A percentile compares a stretch with the other conserved stretches of the same genome.
phyloP scores from a whole-genome alignment of 2,113 vertebrate species.

The Vulpes ferrilata region DNA sequence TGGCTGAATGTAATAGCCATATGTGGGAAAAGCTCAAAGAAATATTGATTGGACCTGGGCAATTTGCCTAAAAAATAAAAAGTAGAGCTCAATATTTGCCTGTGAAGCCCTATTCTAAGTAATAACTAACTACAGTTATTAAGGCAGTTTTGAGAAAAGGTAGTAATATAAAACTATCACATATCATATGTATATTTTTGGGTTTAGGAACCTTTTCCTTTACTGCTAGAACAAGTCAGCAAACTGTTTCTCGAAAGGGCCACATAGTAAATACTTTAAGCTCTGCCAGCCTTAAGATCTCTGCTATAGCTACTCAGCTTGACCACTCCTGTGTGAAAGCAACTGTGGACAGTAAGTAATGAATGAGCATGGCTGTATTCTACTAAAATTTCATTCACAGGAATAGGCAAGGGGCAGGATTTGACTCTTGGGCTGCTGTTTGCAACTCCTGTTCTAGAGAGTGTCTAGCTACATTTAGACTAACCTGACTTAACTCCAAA shows the following conservation, averaged over 20 bases:
- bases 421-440: neutral
- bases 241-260: neutral
- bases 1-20: neutral
- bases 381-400: neutral
- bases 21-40: neutral
- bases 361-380: neutral
- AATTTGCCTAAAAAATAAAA: constrained; percentile 20
- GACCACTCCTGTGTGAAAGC: neutral
- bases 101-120: neutral
- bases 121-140: neutral
- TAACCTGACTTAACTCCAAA: neutral
- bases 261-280: neutral
- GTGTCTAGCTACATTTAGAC: neutral
- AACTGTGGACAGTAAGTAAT: accelerated
- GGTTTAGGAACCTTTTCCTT: neutral
- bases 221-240: neutral
- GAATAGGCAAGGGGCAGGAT: neutral
- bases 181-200: neutral
- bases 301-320: neutral
- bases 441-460: neutral
- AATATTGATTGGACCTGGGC: neutral
- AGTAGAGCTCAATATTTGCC: neutral
- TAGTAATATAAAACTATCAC: neutral
- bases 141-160: neutral
- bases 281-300: neutral